Evolutionary conservation across 2,113 vertebrate genomes (phyloP).

Genomic region (Heterocephalus glaber): DNA sequence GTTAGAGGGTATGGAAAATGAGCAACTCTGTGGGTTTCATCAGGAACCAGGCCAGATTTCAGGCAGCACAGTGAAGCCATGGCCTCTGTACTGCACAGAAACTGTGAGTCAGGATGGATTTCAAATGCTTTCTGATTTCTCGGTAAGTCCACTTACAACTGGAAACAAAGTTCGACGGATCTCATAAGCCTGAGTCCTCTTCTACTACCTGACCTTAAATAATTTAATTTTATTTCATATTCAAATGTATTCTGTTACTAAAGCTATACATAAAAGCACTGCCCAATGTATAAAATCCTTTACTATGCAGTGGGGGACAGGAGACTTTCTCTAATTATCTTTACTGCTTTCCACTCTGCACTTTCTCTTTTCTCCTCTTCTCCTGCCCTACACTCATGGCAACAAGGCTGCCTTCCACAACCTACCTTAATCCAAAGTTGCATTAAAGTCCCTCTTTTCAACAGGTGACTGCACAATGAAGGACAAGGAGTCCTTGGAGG

Average conservation of each 20-base stretch:
- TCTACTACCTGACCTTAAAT: neutral
- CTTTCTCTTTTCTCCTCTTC: neutral
- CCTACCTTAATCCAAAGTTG: neutral
- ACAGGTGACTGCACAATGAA: neutral
- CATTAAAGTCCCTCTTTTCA: neutral
- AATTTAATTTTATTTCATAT: neutral
- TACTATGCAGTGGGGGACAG: neutral
- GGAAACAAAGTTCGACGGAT: neutral
- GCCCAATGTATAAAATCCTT: neutral
- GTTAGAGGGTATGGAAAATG: neutral
- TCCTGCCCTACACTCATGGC: neutral
- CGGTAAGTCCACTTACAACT: neutral
- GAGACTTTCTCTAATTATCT: neutral
- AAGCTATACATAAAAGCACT: neutral
- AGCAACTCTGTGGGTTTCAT: neutral
- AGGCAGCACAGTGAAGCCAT: neutral
- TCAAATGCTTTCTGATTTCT: neutral
- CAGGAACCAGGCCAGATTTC: neutral
- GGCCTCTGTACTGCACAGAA: neutral
- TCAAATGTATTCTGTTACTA: slow-evolving; percentile 13
- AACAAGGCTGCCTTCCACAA: neutral
- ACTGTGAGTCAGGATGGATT: neutral
- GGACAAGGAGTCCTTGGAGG: neutral
- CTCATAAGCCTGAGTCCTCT: neutral
- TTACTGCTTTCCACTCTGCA: neutral